phyloP scores from a whole-genome alignment of 2,113 vertebrate genomes.

The Neodon shergylaensis region DNA sequence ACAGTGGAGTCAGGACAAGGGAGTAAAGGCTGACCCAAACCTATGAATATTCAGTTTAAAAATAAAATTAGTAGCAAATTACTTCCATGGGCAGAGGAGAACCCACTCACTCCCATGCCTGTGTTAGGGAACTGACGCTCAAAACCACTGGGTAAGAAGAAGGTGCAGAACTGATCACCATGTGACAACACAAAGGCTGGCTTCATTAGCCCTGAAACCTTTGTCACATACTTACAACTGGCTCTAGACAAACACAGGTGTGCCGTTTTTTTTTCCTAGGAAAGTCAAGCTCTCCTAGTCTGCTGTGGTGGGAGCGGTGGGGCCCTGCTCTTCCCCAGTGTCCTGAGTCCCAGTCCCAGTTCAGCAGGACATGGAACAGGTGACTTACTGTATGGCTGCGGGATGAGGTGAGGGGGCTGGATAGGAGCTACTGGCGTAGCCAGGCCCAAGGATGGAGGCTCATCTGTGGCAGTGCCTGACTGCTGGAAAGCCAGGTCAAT shows the following conservation, averaged over 20 bases:
- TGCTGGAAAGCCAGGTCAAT: constrained; percentile 96
- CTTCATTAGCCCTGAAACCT: neutral
- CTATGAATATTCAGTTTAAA: neutral
- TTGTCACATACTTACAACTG: neutral
- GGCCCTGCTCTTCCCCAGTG: neutral
- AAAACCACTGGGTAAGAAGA: neutral
- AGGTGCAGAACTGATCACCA: neutral
- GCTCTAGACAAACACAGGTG: neutral
- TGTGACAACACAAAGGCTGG: neutral
- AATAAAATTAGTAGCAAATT: neutral
- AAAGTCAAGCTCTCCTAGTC: neutral
- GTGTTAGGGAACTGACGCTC: neutral
- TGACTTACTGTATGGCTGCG: constrained; percentile 90
- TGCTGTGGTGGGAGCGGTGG: neutral
- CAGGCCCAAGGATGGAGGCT: constrained; percentile 85
- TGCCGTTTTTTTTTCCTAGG: neutral
- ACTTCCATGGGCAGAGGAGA: neutral
- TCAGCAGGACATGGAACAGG: neutral
- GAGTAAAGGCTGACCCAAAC: neutral
- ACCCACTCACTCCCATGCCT: neutral
- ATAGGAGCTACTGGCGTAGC: constrained; percentile 81
- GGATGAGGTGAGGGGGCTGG: constrained; percentile 85
- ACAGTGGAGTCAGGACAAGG: neutral
- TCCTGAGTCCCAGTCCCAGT: neutral
- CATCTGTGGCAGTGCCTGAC: constrained; percentile 90